Percentiles rank a stretch among this genome's conserved stretches.
Conservation (phyloP, 2,888 invertebrate species). For the Mongoloraphidia duomilia region DNA sequence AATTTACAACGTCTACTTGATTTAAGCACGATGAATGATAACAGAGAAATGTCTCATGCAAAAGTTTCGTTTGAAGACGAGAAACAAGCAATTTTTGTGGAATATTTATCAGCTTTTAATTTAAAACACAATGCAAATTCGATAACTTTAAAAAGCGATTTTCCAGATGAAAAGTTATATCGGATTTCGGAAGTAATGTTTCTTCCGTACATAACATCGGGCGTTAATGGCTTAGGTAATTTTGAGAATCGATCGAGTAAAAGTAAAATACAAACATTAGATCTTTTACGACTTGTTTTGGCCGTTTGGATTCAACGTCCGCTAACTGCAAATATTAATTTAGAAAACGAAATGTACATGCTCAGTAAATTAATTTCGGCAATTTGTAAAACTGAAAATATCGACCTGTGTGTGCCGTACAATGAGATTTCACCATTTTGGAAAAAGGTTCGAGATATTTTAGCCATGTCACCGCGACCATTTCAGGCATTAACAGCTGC, state of each 20-base stretch:
- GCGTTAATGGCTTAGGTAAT: slow-evolving; percentile 16
- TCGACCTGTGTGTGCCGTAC: slow-evolving; percentile 44
- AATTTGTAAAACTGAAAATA: slow-evolving; percentile 46
- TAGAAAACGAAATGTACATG: slow-evolving; percentile 49
- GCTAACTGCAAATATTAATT: slow-evolving; percentile 28
- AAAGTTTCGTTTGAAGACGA: slow-evolving; percentile 44
- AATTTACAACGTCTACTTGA: slow-evolving; percentile 49
- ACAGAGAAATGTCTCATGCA: slow-evolving; percentile 27
- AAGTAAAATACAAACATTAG: slow-evolving; percentile 41
- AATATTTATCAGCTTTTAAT: slow-evolving; percentile 40
- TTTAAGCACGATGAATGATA: slow-evolving; percentile 31
- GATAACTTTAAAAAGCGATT: slow-evolving; percentile 28
- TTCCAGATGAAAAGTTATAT: slow-evolving; percentile 27
- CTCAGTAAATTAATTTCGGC: slow-evolving; percentile 48
- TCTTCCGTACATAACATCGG: slow-evolving; percentile 20
- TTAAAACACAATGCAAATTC: slow-evolving; percentile 18
- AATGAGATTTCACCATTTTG: slow-evolving; percentile 70
- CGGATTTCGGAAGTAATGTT: slow-evolving; percentile 27
- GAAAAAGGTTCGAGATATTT: slow-evolving; percentile 56
- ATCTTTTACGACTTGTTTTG: slow-evolving; percentile 55
- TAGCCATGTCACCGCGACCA: slow-evolving; percentile 59
- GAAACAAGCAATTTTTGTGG: slow-evolving; percentile 33
- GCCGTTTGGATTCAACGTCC: slow-evolving; percentile 55
- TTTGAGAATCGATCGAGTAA: slow-evolving; percentile 18
- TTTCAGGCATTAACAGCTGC: slow-evolving; percentile 69